A percentile compares a stretch with the other conserved stretches of the same genome.
These are phyloP conservation scores for Limosa lapponica DNA, from an alignment of 2,797 vertebrate genomes.

Conservation along the genomic window DNA sequence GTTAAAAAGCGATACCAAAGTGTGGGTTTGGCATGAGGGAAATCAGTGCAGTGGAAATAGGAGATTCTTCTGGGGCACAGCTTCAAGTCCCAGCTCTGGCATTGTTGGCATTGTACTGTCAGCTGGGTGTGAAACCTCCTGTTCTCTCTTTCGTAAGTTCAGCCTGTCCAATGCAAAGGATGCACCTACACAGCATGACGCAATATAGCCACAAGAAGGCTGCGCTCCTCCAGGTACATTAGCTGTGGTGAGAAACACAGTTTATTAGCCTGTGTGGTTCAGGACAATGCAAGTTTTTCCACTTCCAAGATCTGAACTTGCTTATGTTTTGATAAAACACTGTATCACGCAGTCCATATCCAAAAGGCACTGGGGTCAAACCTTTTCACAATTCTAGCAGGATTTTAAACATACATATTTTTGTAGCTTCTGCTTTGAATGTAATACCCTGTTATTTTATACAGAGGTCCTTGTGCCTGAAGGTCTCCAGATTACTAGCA, in stretches of 20 bases:
- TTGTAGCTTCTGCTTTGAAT: not conserved
- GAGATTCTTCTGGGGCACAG: not conserved
- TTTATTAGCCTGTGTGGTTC: not conserved
- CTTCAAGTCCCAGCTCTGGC: not conserved
- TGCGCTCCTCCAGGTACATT: not conserved
- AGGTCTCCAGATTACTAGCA: not conserved
- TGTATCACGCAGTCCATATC: not conserved
- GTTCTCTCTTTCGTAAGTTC: fast-evolving
- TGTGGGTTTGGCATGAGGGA: not conserved
- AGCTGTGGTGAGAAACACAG: not conserved
- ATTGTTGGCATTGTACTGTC: not conserved
- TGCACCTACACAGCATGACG: not conserved
- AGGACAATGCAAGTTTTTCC: not conserved
- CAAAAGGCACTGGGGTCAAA: not conserved
- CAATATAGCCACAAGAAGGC: not conserved
- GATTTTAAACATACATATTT: not conserved
- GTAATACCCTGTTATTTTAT: not conserved
- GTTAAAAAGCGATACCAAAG: not conserved
- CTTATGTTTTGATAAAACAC: not conserved
- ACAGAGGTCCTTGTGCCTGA: not conserved
- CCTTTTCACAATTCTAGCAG: not conserved
- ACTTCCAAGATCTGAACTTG: not conserved
- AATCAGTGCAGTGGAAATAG: not conserved
- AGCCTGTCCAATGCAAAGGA: not conserved
- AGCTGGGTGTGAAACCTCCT: not conserved